These are phyloP conservation scores for Ceratosolen solmsi DNA, from an alignment of 1,140 invertebrate species.

Conservation along the genomic window DNA sequence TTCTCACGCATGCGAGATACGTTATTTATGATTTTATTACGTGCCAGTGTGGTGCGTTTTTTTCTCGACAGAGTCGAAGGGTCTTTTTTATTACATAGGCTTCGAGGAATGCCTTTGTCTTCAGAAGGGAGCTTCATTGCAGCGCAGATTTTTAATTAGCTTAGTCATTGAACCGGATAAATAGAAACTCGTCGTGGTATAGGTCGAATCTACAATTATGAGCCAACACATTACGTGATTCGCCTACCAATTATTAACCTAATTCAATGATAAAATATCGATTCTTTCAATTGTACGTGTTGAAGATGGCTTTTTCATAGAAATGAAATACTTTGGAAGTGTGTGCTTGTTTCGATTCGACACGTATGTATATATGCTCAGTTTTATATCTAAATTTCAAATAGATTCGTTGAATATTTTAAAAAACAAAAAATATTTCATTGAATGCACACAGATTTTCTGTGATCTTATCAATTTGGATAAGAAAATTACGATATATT, in stretches of 20 bases:
- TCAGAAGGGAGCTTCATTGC: neutral
- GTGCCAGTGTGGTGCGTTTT: neutral
- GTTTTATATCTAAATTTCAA: neutral
- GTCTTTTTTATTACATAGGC: neutral
- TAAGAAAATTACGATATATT: too few species aligned
- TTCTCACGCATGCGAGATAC: conserved; percentile 39
- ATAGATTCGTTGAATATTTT: too few species aligned
- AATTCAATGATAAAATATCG: neutral
- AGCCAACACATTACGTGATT: neutral
- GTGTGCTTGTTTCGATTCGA: neutral
- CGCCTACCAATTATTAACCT: neutral
- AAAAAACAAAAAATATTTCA: too few species aligned
- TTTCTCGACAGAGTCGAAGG: neutral
- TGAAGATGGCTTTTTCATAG: neutral
- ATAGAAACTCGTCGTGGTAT: neutral
- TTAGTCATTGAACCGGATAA: neutral
- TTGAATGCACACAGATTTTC: too few species aligned
- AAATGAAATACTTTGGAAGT: neutral
- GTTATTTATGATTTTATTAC: conserved; percentile 51
- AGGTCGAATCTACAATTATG: neutral
- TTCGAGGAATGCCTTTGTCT: neutral
- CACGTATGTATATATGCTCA: neutral
- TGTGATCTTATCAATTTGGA: too few species aligned
- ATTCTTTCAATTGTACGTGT: neutral
- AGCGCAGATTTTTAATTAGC: neutral